Base-by-base conservation (phyloP, 1,140 invertebrate species). In the Proctacanthus coquilletti region DNA sequence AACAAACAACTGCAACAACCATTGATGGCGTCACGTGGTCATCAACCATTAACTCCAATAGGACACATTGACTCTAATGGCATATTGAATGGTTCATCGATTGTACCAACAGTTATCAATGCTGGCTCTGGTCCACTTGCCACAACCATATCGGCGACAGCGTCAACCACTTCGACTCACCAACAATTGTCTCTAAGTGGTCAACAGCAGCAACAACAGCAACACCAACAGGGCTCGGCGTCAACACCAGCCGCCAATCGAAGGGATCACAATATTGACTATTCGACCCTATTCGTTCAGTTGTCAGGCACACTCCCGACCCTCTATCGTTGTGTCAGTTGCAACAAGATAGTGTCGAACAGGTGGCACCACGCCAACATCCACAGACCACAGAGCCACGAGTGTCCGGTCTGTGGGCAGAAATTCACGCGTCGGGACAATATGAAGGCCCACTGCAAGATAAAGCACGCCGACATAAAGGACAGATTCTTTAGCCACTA, bases 341-440 rank as follows among this genome's bases (percentile, higher is more conserved):
- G 77, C 62, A 74, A 76, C 44, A 80, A 80, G 65, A 70, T 69
- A 44, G 77, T 80, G 34, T 75, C 66, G 48, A 77, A 79, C 62
- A 65, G 75, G 46, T 76, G 77, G 66, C 77, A 80, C 52, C 76
- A 78, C 49, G 65, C 74, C 54, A 71, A 75, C 51, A 75, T 74
- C 25, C 76, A 79, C 50, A 66, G 72, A 39, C 76, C 76, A 10
- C 74, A 76, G 53, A 71, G 73, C 43, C 75, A 75, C 53, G 70
- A 71, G 47, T 78, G 75, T 54, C 74, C 75, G 9, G 62, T 73
- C 40, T 80, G 75, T 55, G 67, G 70, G 15, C 70, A 74, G 42
- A 69, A 72, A 36, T 71, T 78, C 43, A 78, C 74, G 38, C 65
- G 76, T 37, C 74, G 72, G 44, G 76, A 80, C 53, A 78, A 78